Base-by-base conservation (phyloP, 2,797 vertebrate species). In the Semotilus atromaculatus region DNA sequence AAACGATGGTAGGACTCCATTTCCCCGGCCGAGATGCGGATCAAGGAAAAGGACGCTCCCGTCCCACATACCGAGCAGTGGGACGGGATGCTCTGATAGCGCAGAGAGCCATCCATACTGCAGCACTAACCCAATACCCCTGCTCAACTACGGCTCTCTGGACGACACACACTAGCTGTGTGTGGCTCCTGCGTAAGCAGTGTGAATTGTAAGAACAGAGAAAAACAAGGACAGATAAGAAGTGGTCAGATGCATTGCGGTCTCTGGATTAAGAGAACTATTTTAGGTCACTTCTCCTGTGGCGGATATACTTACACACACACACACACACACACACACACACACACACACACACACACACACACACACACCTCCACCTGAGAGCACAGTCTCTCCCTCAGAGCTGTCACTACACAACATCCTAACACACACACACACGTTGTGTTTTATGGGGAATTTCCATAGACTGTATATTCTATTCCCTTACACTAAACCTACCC, bases 1-100 rank as follows among this genome's bases (percentile, higher is more conserved):
- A 98, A 95, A 89, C 86, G 93, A 88, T 95, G 93, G 29, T 97
- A 98, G 14, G 95, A 95, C 89, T 96, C 94, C 97, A 98, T 98
- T 93, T 98, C 97, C 45, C 92, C 94, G 26, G 94, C 92, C 21
- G 96, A 96, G 90, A 98, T 97, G 88, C 94, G 93, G 80, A 97
- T 92, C n/a, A 92, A 88, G 38, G 94, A 94, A 85, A 94, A 96
- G 77, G 94, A 93, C 4, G 89, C 80, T 88, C 91, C 40, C 85
- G 88, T 29, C 77, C 95, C 94, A 86, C 96, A 96, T 70, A 86
- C 89, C 11, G 23, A 90, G 90, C 95, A 96, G 73, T 83, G 88
- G 66, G 91, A 91, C 83, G 90, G 91, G 88, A 94, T 87, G n/a
- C 89, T 92, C 76, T 84, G 87, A 82, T 86, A 85, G 62, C 29